phyloP scores from a whole-genome alignment of 2,113 vertebrate species.

The Triplophysa tibetana region DNA sequence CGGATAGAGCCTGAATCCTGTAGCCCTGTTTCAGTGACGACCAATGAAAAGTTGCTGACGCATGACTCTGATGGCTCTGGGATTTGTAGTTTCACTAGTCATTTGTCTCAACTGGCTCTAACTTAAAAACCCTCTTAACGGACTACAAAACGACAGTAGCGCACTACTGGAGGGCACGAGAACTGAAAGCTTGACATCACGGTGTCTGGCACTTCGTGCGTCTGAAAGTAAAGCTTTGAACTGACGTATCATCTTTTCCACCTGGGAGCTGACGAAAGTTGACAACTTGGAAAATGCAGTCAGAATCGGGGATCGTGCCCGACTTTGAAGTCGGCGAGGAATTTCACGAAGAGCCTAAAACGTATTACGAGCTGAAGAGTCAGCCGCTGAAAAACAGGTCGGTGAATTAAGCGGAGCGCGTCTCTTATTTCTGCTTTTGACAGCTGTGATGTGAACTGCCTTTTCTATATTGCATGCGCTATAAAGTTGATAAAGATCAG shows the following conservation, averaged over 20 bases:
- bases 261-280: constrained; percentile 54
- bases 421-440: neutral
- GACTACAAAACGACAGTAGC: constrained; percentile 66
- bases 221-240: constrained; percentile 29
- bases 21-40: constrained; percentile 3
- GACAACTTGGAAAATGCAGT: constrained; percentile 81
- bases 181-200: constrained; percentile 61
- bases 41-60: constrained; percentile 70
- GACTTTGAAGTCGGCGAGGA: constrained; percentile 94
- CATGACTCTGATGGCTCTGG: constrained; percentile 61
- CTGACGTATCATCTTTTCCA: constrained; percentile 40
- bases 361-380: constrained; percentile 95
- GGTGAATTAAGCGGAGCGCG: constrained; percentile 57
- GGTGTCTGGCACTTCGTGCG: constrained; percentile 60
- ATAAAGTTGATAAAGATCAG: neutral
- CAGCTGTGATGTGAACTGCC: neutral
- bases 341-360: constrained; percentile 93
- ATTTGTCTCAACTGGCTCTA: neutral
- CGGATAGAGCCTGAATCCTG: neutral
- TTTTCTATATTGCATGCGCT: neutral
- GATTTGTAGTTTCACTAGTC: constrained; percentile 67
- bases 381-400: constrained; percentile 92
- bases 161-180: constrained; percentile 53
- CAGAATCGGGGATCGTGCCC: constrained; percentile 92
- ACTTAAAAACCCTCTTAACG: neutral